phyloP scores from a whole-genome alignment of 1,140 invertebrate species.

The Dreissena polymorpha region DNA sequence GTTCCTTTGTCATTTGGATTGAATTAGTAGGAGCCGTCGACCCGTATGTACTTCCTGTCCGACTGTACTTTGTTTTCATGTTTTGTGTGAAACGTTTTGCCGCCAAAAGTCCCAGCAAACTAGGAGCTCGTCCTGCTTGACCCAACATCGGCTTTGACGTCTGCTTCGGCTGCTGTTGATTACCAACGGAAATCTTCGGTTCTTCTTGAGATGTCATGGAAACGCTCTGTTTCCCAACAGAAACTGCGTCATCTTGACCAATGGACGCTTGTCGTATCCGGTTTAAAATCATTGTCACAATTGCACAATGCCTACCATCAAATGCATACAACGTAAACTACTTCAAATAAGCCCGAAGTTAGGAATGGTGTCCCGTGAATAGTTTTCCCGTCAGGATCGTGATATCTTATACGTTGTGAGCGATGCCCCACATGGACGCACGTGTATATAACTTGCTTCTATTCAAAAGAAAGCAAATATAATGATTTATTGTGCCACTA shows the following conservation, averaged over 20 bases:
- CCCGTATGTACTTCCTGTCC: constrained; percentile 36
- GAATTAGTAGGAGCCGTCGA: constrained; percentile 24
- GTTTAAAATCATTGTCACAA: constrained; percentile 28
- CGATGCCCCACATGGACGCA: neutral
- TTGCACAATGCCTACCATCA: neutral
- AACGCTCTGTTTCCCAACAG: neutral
- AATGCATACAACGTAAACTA: neutral
- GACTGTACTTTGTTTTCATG: constrained; percentile 51
- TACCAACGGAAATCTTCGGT: neutral
- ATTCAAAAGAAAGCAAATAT: neutral
- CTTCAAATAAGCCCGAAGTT: neutral
- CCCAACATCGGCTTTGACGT: constrained; percentile 39
- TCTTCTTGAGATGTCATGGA: constrained; percentile 27
- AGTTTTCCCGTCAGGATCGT: neutral
- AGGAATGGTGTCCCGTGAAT: neutral
- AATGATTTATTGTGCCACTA: neutral
- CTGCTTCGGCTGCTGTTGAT: neutral
- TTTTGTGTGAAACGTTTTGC: constrained; percentile 66
- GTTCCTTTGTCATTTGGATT: constrained; percentile 55
- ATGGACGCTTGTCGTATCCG: constrained; percentile 27
- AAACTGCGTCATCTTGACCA: neutral
- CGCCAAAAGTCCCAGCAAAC: constrained; percentile 66
- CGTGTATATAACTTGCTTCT: neutral
- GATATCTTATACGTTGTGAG: neutral
- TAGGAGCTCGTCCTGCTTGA: constrained; percentile 55